Evolutionary conservation across 2,888 invertebrate species (phyloP), one percentile per base, ranked within the genome.

Genomic region (Gari tellinella): DNA sequence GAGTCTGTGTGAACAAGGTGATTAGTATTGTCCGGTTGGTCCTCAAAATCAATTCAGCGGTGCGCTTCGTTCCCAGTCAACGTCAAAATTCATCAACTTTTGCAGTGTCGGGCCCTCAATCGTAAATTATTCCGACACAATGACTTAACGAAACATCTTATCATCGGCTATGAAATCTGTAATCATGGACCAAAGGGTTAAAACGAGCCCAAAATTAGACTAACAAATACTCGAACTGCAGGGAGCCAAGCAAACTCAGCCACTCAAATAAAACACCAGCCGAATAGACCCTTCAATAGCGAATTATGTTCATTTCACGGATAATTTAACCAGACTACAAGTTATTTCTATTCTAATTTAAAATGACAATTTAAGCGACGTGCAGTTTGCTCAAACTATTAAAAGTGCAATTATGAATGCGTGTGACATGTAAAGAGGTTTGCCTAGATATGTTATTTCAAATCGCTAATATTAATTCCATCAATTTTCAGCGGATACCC

Each of bases 191-290:
- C 62, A 52, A 53, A 61, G 62, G 72, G 70, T 76, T 76, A 76
- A 76, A 76, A 76, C 76, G 76, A 76, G 62, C 66, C 76, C 76
- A 41, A 70, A 72, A 72, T 76, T 76, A 69, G 65, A 72, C 65
- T 61, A 69, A 70, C 75, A 75, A 75, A 75, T 57, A 55, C 60
- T 52, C 37, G 51, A 51, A 21, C 69, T 43, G 65, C 53, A 48
- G 62, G 69, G 48, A 61, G 65, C 37, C 56, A 7, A 15, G 43
- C 40, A 41, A 51, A 52, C 48, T 37, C 55, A 60, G 58, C 46
- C 37, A 37, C 41, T 40, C 49, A 53, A 55, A 64, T 64, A 70
- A 48, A 70, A 70, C 70, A 70, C 48, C 31, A 31, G 31, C 10
- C 31, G 31, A 10, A 10, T 10, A 31, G 31, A 31, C 31, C 31